These are phyloP conservation scores for Calephelis virginiensis DNA, from an alignment of 1,140 invertebrate genomes.

Conservation along the genomic window DNA sequence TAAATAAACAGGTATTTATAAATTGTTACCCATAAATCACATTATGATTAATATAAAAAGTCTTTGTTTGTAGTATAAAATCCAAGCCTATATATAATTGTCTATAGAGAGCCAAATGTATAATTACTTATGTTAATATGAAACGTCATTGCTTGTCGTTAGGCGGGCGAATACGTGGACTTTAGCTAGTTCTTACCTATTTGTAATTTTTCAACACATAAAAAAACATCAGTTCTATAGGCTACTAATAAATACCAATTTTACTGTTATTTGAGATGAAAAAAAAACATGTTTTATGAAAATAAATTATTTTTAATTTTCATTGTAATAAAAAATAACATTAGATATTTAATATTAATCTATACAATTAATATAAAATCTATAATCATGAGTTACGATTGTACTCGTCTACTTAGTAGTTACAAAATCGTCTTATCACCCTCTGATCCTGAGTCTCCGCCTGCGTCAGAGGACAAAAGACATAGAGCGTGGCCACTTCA, in stretches of 20 bases:
- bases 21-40: too few species aligned
- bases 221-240: too few species aligned
- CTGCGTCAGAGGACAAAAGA: conserved; percentile 42
- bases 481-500: conserved; percentile 43
- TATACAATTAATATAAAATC: conserved; percentile 43
- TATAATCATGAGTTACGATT: conserved; percentile 36
- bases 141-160: too few species aligned
- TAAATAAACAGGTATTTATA: too few species aligned
- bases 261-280: background rate
- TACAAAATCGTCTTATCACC: conserved; percentile 65
- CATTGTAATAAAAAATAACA: conserved; percentile 13
- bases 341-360: conserved; percentile 33
- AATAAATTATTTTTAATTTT: conserved; percentile 13
- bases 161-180: too few species aligned
- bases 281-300: conserved; percentile 7
- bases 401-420: conserved; percentile 71
- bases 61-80: too few species aligned
- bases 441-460: conserved; percentile 39
- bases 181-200: too few species aligned
- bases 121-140: too few species aligned
- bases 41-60: too few species aligned
- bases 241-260: background rate
- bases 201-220: too few species aligned
- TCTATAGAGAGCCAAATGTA: too few species aligned
- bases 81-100: too few species aligned